These are phyloP conservation scores for Cromileptes altivelis DNA, from an alignment of 2,113 vertebrate species.

Conservation along the genomic window DNA sequence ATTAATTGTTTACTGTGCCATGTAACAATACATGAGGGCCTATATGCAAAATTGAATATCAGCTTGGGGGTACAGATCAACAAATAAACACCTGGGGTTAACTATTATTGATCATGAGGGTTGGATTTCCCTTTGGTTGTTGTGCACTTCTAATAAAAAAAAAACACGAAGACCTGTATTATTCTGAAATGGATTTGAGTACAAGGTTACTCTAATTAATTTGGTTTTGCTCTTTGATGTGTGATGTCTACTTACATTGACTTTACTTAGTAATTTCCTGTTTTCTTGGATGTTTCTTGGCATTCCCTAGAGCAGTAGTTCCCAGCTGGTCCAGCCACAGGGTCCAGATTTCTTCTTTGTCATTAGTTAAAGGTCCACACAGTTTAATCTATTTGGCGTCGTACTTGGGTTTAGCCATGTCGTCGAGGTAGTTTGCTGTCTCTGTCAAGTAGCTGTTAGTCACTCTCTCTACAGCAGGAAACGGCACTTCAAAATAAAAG, in stretches of 20 bases:
- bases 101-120: slow-evolving; percentile 13
- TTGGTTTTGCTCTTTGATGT: neutral
- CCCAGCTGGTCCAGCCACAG: no score
- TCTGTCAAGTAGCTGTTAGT: no score
- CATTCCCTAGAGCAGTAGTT: neutral
- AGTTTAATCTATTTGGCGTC: no score
- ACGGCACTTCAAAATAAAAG: no score
- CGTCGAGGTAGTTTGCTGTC: no score
- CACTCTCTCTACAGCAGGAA: no score
- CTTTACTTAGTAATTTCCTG: neutral
- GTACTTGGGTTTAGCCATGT: no score
- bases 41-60: neutral
- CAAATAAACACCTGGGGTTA: neutral
- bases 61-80: neutral
- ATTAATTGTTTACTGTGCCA: neutral
- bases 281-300: neutral
- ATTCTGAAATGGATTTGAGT: slow-evolving; percentile 5
- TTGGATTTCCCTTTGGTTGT: slow-evolving; percentile 11
- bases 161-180: slow-evolving; percentile 2
- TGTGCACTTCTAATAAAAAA: slow-evolving; percentile 3
- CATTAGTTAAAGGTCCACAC: no score
- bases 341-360: no score
- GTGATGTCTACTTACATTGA: neutral
- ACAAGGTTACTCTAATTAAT: slow-evolving; percentile 1
- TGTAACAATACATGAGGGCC: neutral